Conservation (phyloP, 2,797 vertebrate genomes). For the Falco columbarius region DNA sequence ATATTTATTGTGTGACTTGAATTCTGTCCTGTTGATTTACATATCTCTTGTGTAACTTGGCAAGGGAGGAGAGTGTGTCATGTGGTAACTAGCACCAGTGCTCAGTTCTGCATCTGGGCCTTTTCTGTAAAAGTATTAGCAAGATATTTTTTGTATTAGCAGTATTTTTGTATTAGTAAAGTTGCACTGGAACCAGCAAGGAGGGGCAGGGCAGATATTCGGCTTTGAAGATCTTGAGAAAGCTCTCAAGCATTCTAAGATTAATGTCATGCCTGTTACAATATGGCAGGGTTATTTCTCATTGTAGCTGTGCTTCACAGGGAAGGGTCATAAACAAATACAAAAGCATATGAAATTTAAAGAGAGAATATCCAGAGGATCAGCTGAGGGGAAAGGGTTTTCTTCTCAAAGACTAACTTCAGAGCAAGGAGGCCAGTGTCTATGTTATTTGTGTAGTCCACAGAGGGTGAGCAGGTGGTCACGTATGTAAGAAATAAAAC, state of each 20-base stretch:
- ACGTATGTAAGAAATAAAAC: accelerated
- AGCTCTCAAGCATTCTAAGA: neutral
- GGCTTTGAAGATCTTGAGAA: neutral
- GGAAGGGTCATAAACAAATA: neutral
- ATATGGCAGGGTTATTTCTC: neutral
- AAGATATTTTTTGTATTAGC: neutral
- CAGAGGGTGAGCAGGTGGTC: neutral
- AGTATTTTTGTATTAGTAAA: neutral
- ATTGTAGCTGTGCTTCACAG: neutral
- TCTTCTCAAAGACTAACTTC: neutral
- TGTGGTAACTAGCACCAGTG: no score
- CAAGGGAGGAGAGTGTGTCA: neutral
- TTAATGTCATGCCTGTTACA: neutral
- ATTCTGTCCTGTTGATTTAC: neutral
- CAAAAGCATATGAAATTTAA: neutral
- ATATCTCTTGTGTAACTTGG: neutral
- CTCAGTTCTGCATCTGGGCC: neutral
- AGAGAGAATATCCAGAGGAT: neutral
- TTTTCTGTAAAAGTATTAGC: neutral
- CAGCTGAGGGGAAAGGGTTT: neutral
- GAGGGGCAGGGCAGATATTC: neutral
- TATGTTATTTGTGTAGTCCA: neutral
- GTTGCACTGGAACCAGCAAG: neutral
- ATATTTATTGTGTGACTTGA: neutral
- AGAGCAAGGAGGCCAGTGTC: neutral